phyloP scores from a whole-genome alignment of 2,797 vertebrate species.

The Luscinia megarhynchos region DNA sequence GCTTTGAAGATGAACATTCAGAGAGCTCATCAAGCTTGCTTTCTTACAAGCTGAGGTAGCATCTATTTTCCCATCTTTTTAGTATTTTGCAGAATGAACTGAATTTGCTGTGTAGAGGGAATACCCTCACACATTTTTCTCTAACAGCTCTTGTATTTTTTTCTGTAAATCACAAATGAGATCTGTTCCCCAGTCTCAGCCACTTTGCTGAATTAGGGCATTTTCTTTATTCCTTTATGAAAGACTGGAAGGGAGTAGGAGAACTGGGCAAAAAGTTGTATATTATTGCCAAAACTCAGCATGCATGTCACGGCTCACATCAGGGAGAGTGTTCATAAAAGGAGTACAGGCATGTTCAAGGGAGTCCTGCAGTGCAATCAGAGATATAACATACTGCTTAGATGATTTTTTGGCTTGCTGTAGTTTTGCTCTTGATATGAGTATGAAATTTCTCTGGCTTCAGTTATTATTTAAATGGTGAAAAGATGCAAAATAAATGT shows the following conservation, averaged over 20 bases:
- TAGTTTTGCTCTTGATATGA: neutral
- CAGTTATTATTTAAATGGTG: neutral
- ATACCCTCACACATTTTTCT: neutral
- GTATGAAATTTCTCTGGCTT: slow-evolving; percentile 20
- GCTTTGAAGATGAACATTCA: slow-evolving; percentile 88
- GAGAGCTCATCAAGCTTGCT: slow-evolving; percentile 89
- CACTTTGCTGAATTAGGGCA: neutral
- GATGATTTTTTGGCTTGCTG: slow-evolving; percentile 22
- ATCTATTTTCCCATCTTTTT: neutral
- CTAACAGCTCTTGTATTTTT: neutral
- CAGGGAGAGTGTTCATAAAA: slow-evolving; percentile 9
- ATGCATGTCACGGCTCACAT: neutral
- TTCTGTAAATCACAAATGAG: neutral
- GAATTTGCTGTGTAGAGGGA: neutral
- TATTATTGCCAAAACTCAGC: slow-evolving; percentile 25
- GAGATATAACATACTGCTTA: neutral
- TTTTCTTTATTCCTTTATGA: slow-evolving; percentile 22
- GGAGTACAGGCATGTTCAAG: neutral
- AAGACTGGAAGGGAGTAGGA: neutral
- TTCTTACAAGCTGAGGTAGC: slow-evolving; percentile 86
- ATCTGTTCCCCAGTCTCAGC: neutral
- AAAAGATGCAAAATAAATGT: neutral
- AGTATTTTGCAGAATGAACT: neutral
- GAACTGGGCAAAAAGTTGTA: neutral
- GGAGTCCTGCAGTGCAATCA: neutral